A percentile compares a stretch with the other conserved stretches of the same genome.
Evolutionary conservation across 2,113 vertebrate species (phyloP).

Genomic region (Sinocyclocheilus anshuiensis): DNA sequence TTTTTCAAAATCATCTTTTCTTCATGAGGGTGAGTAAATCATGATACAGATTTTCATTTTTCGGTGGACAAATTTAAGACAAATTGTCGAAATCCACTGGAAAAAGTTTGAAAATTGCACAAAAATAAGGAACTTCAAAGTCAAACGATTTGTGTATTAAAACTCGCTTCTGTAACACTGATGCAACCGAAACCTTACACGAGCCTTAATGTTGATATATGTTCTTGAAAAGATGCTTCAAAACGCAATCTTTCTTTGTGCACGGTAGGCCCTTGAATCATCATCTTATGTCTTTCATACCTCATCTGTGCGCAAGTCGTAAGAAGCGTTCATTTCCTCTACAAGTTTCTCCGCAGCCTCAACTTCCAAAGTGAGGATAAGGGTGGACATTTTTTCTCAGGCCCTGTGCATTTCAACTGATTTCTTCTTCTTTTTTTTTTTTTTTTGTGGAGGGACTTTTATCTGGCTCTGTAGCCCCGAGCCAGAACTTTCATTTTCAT

Average conservation of each 20-base stretch:
- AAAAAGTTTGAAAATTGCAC: not conserved
- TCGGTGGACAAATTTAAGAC: not conserved
- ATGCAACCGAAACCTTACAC: conserved; percentile 1
- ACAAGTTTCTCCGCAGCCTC: conserved; percentile 39
- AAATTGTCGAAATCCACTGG: not conserved
- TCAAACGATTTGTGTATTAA: not conserved
- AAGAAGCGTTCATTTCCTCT: conserved; percentile 54
- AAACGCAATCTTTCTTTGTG: conserved; percentile 6
- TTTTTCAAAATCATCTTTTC: not conserved
- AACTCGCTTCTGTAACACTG: conserved; percentile 3
- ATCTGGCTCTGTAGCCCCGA: conserved; percentile 63
- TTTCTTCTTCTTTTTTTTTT: conserved; percentile 11
- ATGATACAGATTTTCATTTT: not conserved
- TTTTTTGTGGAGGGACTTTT: conserved; percentile 51
- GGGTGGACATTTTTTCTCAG: conserved; percentile 55
- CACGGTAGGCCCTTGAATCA: not conserved
- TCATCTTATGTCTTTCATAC: conserved; percentile 7
- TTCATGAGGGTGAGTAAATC: not conserved
- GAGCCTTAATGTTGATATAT: not conserved
- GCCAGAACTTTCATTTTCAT: conserved; percentile 76
- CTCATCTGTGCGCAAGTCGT: conserved; percentile 22
- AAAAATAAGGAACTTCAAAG: not conserved
- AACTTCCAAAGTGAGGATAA: conserved; percentile 50
- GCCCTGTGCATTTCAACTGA: conserved; percentile 45
- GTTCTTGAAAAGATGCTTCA: conserved; percentile 6